These are phyloP conservation scores for Philopotamus ludificatus DNA, from an alignment of 1,140 invertebrate genomes.

Conservation along the genomic window DNA sequence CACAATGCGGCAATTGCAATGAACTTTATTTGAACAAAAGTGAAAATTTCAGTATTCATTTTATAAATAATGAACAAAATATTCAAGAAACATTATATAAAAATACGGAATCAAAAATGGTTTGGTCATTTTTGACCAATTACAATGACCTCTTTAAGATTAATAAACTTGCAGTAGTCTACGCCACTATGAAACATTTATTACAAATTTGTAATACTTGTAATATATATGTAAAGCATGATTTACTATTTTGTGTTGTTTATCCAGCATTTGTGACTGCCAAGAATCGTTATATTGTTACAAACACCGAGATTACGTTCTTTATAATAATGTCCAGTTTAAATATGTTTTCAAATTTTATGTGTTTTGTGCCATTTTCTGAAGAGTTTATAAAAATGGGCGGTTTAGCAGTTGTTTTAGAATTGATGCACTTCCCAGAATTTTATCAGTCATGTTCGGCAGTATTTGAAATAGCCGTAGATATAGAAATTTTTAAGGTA, in stretches of 20 bases:
- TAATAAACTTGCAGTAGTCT: constrained; percentile 58
- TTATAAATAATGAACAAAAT: too few species aligned
- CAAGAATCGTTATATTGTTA: constrained; percentile 53
- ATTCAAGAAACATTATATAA: too few species aligned
- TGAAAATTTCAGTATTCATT: too few species aligned
- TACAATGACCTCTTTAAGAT: constrained; percentile 59
- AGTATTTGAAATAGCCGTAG: constrained; percentile 62
- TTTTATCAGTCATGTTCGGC: constrained; percentile 62
- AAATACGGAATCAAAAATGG: too few species aligned
- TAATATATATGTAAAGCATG: constrained; percentile 56
- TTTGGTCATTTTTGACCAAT: constrained; percentile 61
- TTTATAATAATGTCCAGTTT: constrained; percentile 63
- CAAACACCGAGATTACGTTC: constrained; percentile 52
- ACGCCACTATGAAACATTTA: constrained; percentile 60
- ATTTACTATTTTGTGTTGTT: constrained; percentile 61
- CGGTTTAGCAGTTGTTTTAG: constrained; percentile 58
- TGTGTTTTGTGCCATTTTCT: constrained; percentile 57
- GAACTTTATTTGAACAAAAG: too few species aligned
- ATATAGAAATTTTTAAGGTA: constrained; percentile 59
- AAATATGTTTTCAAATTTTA: constrained; percentile 60
- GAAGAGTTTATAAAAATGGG: constrained; percentile 60
- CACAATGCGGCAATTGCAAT: too few species aligned
- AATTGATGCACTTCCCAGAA: constrained; percentile 54
- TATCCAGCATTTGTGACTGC: constrained; percentile 62
- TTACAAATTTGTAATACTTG: constrained; percentile 59